Base-by-base conservation (phyloP, 2,888 invertebrate species). In the Gastrophysa polygoni region DNA sequence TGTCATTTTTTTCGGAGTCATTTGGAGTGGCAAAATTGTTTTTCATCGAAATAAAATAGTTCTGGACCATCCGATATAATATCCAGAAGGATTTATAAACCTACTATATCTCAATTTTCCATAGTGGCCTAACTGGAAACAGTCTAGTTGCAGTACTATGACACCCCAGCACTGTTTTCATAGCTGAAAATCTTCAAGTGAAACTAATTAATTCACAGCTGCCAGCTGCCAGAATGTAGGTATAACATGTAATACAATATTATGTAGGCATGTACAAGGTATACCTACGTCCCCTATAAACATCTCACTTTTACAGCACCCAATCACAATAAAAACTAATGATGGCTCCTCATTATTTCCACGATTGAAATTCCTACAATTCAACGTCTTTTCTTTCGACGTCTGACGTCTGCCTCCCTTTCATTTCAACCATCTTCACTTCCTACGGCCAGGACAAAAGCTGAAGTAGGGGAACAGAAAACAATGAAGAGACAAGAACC, bases 401-500 rank as follows among this genome's bases (percentile, higher is more conserved):
- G 14, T 49, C 21, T 51, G 32, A 6, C 28, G 55, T 58, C 50
- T 32, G 52, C 57, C 34, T 29, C 20, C 32, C 6, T 59, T 51
- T 58, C 24, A 48, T 49, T 43, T 14, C 51, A 18, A 20, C 32
- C 16, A 17, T 48, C 21, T 24, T 61, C 61, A 50, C 48, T 68
- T 63, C 63, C 67, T 70, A 29, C 66, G 62, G 34, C 66, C 64
- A 43, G 68, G 66, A 79, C 95, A 95, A 82, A 91, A 91, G 77
- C 89, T 88, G 80, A 90, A 90, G 81, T 92, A 88, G 55, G 95
- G 94, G 82, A 92, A 95, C 71, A 95, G 86, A 81, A 90, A 91
- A 83, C 95, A 95, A 82, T 95, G 95, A 72, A 95, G 86, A 65
- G 95, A 95, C 76, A 92, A 87, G 83, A 95, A 94, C 82, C 92